Evolutionary conservation across 2,888 invertebrate genomes (phyloP).

Genomic region (Trachelus stipa): DNA sequence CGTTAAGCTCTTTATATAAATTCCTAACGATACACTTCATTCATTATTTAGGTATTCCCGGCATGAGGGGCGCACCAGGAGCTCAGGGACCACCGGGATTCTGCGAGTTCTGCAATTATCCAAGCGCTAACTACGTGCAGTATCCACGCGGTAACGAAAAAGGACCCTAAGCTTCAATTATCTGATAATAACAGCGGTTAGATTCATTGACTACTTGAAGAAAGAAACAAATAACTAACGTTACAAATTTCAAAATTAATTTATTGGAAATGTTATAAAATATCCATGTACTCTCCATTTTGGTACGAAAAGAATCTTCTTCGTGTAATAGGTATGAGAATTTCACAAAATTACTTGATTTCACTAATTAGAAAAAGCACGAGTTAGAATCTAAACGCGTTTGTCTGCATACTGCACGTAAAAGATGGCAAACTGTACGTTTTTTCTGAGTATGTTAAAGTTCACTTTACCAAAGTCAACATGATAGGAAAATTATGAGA

Average conservation of each 20-base stretch:
- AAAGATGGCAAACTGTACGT: background rate
- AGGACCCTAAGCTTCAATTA: constrained; percentile 57
- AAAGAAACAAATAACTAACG: no score
- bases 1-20: constrained; percentile 18
- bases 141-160: constrained; percentile 71
- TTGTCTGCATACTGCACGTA: background rate
- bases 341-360: background rate
- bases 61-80: constrained; percentile 73
- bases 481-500: background rate
- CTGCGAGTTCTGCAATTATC: constrained; percentile 75
- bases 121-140: constrained; percentile 70
- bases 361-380: background rate
- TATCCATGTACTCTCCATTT: background rate
- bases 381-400: background rate
- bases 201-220: background rate
- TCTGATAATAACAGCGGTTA: background rate
- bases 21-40: constrained; percentile 9
- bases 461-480: background rate
- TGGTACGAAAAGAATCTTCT: background rate
- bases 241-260: background rate
- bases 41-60: constrained; percentile 57
- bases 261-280: background rate
- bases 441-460: background rate
- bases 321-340: background rate
- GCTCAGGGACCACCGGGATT: constrained; percentile 75